These are phyloP conservation scores for Pteropus alecto DNA, from an alignment of 2,113 vertebrate species.

Conservation along the genomic window DNA sequence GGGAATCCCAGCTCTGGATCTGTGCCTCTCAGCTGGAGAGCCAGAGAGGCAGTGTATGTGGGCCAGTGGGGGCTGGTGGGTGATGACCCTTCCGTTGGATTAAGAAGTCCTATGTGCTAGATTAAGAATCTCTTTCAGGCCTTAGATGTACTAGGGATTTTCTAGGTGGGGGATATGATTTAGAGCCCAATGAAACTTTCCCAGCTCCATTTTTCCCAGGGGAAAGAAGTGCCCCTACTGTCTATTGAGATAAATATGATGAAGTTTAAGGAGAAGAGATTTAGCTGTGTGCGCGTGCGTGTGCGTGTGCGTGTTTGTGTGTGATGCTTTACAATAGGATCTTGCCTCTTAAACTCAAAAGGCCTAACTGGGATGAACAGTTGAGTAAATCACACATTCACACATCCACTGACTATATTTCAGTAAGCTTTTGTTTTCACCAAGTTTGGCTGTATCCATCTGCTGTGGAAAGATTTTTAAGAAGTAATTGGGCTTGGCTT, in stretches of 20 bases:
- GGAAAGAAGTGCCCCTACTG: neutral
- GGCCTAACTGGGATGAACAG: neutral
- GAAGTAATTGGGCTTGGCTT: slow-evolving; percentile 78
- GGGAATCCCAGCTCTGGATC: neutral
- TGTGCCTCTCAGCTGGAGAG: slow-evolving; percentile 50
- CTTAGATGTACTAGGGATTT: neutral
- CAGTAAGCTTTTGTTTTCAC: slow-evolving; percentile 63
- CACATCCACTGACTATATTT: slow-evolving; percentile 18
- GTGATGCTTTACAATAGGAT: neutral
- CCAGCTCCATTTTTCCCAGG: neutral
- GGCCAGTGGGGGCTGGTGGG: neutral
- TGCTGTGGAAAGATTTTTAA: slow-evolving; percentile 75
- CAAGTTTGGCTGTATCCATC: slow-evolving; percentile 66
- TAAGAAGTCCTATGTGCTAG: slow-evolving; percentile 25
- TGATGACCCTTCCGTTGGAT: slow-evolving; percentile 42
- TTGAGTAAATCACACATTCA: neutral
- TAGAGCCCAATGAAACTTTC: neutral
- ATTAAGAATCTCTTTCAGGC: neutral
- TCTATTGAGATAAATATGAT: neutral
- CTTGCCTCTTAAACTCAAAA: neutral
- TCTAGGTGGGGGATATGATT: neutral
- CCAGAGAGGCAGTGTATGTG: neutral
- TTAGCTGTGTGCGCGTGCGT: neutral
- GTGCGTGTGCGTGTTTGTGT: no score
- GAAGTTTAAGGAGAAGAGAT: neutral